phyloP scores from a whole-genome alignment of 2,797 vertebrate genomes.

The Gouania willdenowi region DNA sequence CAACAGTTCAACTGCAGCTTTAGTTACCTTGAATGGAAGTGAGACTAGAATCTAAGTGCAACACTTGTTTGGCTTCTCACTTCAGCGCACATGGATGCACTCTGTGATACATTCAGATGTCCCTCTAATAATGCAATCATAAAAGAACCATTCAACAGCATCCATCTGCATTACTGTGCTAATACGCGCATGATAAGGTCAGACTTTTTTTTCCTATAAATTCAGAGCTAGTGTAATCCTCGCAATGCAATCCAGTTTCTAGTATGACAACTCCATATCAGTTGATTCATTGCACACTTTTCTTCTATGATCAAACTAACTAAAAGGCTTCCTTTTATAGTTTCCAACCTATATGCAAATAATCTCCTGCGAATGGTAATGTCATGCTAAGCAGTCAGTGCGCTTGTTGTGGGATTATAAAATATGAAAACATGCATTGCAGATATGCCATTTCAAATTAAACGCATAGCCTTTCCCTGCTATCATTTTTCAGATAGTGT shows the following conservation, averaged over 20 bases:
- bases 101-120: slow-evolving; percentile 19
- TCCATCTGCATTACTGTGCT: slow-evolving; percentile 34
- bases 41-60: slow-evolving; percentile 2
- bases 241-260: slow-evolving; percentile 29
- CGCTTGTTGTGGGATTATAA: slow-evolving; percentile 60
- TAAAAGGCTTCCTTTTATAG: slow-evolving; percentile 47
- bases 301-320: slow-evolving; percentile 67
- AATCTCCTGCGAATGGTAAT: slow-evolving; percentile 47
- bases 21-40: slow-evolving; percentile 7
- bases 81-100: slow-evolving; percentile 4
- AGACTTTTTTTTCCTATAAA: slow-evolving; percentile 43
- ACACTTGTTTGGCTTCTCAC: slow-evolving; percentile 16
- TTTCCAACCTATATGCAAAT: slow-evolving; percentile 66
- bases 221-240: slow-evolving; percentile 31
- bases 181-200: slow-evolving; percentile 28
- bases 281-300: slow-evolving; percentile 58
- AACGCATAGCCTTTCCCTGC: slow-evolving; percentile 38
- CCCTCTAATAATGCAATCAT: slow-evolving; percentile 24
- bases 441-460: slow-evolving; percentile 72
- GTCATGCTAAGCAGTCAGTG: slow-evolving; percentile 42
- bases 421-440: slow-evolving; percentile 44
- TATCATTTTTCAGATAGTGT: slow-evolving; percentile 62
- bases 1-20: slow-evolving; percentile 1
- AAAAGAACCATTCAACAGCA: slow-evolving; percentile 33
- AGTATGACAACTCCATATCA: slow-evolving; percentile 51